Percentiles rank a stretch among this genome's conserved stretches.
These are phyloP conservation scores for Sympetrum striolatum DNA, from an alignment of 2,888 invertebrate species.

Conservation along the genomic window DNA sequence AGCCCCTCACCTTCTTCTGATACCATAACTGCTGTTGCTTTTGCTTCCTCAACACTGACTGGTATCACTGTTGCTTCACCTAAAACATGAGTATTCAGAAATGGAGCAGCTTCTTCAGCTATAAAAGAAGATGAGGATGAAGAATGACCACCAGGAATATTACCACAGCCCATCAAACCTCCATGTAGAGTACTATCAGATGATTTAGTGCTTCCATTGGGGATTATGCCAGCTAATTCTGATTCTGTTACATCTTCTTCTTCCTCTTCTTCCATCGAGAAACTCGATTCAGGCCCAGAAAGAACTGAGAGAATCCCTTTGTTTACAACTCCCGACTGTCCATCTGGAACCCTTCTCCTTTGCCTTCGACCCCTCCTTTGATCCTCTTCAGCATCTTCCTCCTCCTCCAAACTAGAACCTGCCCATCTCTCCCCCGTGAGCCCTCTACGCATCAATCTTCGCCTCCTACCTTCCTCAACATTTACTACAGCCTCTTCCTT, in stretches of 20 bases:
- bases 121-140: conserved; percentile 26
- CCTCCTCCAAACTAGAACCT: conserved; percentile 13
- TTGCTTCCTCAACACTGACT: neutral
- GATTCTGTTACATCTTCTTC: conserved; percentile 89
- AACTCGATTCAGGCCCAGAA: conserved; percentile 4
- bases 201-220: conserved; percentile 80
- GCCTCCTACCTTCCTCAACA: conserved; percentile 5
- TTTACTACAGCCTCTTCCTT: neutral
- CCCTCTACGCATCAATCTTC: conserved; percentile 8
- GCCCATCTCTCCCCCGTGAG: conserved; percentile 16
- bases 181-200: conserved; percentile 83
- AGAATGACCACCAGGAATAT: neutral
- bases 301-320: neutral
- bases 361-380: neutral
- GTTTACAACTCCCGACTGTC: neutral
- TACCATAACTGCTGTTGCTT: conserved; percentile 4
- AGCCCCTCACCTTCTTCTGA: neutral
- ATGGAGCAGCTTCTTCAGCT: conserved; percentile 12
- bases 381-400: conserved; percentile 13
- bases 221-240: conserved; percentile 73
- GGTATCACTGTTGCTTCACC: neutral
- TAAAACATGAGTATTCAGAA: neutral
- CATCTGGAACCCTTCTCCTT: neutral
- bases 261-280: conserved; percentile 42
- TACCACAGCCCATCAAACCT: conserved; percentile 58